Base-by-base conservation (phyloP, 2,888 invertebrate species). In the Tricholauxania praeusta region DNA sequence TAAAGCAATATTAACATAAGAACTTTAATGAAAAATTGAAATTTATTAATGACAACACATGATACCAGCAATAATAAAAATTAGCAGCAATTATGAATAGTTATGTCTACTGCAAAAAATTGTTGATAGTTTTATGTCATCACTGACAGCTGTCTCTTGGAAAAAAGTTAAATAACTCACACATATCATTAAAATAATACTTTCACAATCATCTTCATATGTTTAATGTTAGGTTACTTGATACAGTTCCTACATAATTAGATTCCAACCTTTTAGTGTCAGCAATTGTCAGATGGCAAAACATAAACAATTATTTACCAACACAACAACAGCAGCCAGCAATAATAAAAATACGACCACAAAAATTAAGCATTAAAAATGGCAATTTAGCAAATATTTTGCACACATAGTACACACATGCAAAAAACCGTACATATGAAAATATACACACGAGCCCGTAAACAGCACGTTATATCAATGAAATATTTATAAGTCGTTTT, bases 61-160 rank as follows among this genome's bases (percentile, higher is more conserved):
- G 10, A 5, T 10, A 10, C 39, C 10, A 39, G 39, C 39, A 6
- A 39, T 39, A 39, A 39, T 39, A 39, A 39, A 7, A 39, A 39
- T 39, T 1, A 39, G 10, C 39, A 39, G 39, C 39, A 39, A 39
- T 39, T 4, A 4, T 28, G 3, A 28, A 10, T 10, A 1, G 7
- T 8, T 10, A 39, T 39, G 10, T 10, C 7, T 39, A 10, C 7
- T 4, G 1, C 8, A 1, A 2, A 4, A 39, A 39, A 2, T 10
- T 39, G 10, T 1, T 39, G 39, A 39, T 2, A 39, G 1, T 39
- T 39, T 39, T 10, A 39, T 55, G 19, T 39, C 67, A 47, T 67
- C 19, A 39, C 28, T 57, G 67, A 57, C 67, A 67, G 57, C 47
- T 67, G 67, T 57, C 67, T 48, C 48, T 67, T 57, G 12, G 8